Evolutionary conservation across 2,888 invertebrate genomes (phyloP), one percentile per base, ranked within the genome.

Genomic region (Epinotia demarniana): DNA sequence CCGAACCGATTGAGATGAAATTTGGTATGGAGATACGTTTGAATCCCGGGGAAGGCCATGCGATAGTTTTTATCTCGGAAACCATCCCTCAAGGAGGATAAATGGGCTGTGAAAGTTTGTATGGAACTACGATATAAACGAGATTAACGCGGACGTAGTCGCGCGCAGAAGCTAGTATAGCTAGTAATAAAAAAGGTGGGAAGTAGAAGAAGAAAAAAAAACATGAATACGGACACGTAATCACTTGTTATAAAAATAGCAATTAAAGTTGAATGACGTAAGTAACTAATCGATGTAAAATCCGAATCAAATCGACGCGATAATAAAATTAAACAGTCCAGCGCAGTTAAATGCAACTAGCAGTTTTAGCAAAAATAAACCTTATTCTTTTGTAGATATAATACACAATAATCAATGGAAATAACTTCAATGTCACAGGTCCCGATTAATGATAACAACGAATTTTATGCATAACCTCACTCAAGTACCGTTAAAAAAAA

Each of bases 351-450:
- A n/a, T 43, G 58, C 19, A 11, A 33, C 53, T 11, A 9, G 16
- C 18, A 46, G 61, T 16, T 9, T 60, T 39, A 18, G 58, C 55
- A 57, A 61, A 43, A 63, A 13, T 46, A 9, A 11, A 18, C 49
- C 53, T 64, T 67, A 72, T 60, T 1, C 0, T 1, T n/a, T 19
- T 62, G 23, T 39, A 27, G 39, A 60, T 39, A 67, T 46, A 16
- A 53, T 43, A 55, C 18, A n/a, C 6, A 39, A 62, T 19, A 46
- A 57, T 18, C 16, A 64, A 61, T 57, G 16, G n/a, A 49, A 57
- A 73, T n/a, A 58, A n/a, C 18, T 18, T 53, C 77, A 77, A 77
- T 78, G 77, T 73, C 74, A 77, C 77, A 77, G 72, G 69, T 76
- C 67, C 53, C 71, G 33, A 55, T 60, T 60, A 6, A 33, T 64